These are phyloP conservation scores for Coreius guichenoti DNA, from an alignment of 2,797 vertebrate species.

Conservation along the genomic window DNA sequence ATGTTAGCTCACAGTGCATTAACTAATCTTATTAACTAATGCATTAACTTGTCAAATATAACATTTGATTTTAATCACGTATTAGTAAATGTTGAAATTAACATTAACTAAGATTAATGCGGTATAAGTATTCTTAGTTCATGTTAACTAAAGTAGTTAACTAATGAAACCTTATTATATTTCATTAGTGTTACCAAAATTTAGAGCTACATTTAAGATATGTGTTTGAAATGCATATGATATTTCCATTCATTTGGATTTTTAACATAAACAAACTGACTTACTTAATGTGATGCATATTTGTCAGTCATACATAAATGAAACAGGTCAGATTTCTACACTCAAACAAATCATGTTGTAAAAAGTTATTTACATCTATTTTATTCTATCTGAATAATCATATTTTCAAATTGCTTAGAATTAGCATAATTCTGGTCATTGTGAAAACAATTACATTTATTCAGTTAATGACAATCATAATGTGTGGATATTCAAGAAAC, in stretches of 20 bases:
- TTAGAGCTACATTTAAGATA: neutral
- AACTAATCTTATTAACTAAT: too few species aligned
- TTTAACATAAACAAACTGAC: neutral
- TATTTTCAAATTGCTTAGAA: neutral
- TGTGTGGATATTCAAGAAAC: neutral
- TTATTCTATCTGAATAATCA: neutral
- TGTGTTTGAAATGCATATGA: neutral
- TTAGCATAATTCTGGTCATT: neutral
- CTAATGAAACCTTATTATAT: too few species aligned
- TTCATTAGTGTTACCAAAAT: neutral
- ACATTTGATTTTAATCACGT: too few species aligned
- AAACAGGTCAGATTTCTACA: neutral
- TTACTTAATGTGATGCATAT: neutral
- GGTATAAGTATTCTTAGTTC: too few species aligned
- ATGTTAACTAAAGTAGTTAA: too few species aligned
- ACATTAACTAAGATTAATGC: too few species aligned
- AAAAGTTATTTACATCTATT: neutral
- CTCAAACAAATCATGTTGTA: too few species aligned
- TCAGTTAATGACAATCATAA: neutral
- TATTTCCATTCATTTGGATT: neutral
- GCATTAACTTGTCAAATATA: too few species aligned
- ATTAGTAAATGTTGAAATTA: too few species aligned
- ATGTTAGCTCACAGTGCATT: too few species aligned
- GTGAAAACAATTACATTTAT: neutral
- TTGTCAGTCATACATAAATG: neutral